Conservation (phyloP, 2,797 vertebrate genomes). For the Typhlichthys eigenmanni region DNA sequence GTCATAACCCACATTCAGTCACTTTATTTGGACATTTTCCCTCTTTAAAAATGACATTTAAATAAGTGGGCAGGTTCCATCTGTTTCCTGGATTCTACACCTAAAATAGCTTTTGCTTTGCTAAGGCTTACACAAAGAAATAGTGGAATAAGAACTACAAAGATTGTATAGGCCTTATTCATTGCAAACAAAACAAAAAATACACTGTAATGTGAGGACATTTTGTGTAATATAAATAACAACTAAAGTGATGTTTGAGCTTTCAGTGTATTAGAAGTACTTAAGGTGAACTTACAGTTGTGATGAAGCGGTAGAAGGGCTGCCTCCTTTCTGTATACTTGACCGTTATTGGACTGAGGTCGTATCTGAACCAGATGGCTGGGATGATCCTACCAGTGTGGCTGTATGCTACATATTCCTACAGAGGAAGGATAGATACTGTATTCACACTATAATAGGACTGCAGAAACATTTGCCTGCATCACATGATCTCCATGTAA, state of each 20-base stretch:
- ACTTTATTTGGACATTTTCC: too few relatives aligned
- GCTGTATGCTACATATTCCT: constrained; percentile 98
- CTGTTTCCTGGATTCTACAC: too few relatives aligned
- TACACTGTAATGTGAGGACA: too few relatives aligned
- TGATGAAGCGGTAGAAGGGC: constrained; percentile 96
- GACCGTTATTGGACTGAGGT: constrained; percentile 98
- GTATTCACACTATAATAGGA: neutral
- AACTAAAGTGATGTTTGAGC: neutral
- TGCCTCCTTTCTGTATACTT: constrained; percentile 97
- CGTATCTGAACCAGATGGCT: constrained; percentile 99
- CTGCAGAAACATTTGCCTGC: neutral
- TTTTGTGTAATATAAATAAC: neutral
- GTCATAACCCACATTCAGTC: too few relatives aligned
- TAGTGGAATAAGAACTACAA: too few relatives aligned
- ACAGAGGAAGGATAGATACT: neutral
- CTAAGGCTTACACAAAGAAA: too few relatives aligned
- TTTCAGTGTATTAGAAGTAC: neutral
- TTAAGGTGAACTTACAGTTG: constrained; percentile 84
- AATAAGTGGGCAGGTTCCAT: too few relatives aligned
- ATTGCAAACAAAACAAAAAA: too few relatives aligned
- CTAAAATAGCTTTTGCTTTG: too few relatives aligned
- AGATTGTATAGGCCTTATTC: too few relatives aligned
- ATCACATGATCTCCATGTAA: neutral
- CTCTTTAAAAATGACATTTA: too few relatives aligned
- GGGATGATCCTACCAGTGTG: constrained; percentile 98